Base-by-base conservation (phyloP, 2,113 vertebrate genomes). In the Uria aalge region DNA sequence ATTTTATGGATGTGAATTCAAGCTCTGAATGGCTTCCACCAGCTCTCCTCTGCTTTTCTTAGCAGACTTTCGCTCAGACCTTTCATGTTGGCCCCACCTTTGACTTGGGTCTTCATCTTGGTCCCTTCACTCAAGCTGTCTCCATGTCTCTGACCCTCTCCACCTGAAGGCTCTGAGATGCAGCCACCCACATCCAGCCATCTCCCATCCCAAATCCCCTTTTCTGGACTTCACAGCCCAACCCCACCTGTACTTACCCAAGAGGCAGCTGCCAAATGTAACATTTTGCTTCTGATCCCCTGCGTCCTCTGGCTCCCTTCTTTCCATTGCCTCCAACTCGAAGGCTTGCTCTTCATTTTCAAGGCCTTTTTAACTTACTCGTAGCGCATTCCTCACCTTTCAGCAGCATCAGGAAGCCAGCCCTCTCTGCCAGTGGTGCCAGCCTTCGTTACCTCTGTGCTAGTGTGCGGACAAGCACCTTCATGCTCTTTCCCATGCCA, bases 401-500 rank as follows among this genome's bases (percentile, higher is more conserved):
- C 64, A 8, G 8, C 52, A 23, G n/a, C 56, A 5, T 6, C n/a
- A 17, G 40, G 57, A 47, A 30, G 55, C 17, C 50, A 16, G 22
- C 64, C 32, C 20, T 5, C 19, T 15, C 48, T 12, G 23, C 64
- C 63, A 13, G 59, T 4, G 1, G 40, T 18, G 18, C 81, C 77
- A 57, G 36, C 75, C 59, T 9, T 22, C 3, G 0, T 9, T 21
- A 8, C 57, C 38, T 12, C 60, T 0, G 5, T 16, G 43, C 55
- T 27, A 18, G 36, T 4, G 1, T 12, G 15, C 23, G 12, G 62
- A 26, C 53, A 40, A 32, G 16, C 45, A 21, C 72, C 40, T 69
- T 21, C 63, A 11, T 23, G 67, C 75, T 69, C 79, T 34, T 59
- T 38, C 79, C 83, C 38, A 1, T 21, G 32, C 77, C 41, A 3